Evolutionary conservation across 2,113 vertebrate species (phyloP).

Genomic region (Chroicocephalus ridibundus): DNA sequence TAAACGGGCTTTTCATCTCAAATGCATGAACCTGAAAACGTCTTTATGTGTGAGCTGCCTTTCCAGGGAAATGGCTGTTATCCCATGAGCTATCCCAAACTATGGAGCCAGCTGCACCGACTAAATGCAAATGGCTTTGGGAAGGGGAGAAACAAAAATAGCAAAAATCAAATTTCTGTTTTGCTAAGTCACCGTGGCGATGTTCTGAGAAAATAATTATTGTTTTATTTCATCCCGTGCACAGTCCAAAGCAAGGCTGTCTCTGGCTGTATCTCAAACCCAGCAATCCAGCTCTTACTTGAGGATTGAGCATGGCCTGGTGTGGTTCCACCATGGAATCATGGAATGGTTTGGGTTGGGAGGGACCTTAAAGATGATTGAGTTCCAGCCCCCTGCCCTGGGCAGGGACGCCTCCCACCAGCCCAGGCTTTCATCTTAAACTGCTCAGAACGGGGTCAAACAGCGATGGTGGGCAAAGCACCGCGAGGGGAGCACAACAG

Average conservation of each 20-base stretch:
- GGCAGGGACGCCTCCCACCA: too few species aligned
- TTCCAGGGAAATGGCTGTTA: background rate
- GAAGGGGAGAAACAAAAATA: background rate
- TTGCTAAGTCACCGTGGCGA: background rate
- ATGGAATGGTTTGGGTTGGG: too few species aligned
- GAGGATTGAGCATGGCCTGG: too few species aligned
- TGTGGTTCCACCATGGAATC: background rate
- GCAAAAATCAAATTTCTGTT: background rate
- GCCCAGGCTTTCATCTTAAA: too few species aligned
- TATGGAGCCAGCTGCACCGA: fast-evolving
- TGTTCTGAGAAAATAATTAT: background rate
- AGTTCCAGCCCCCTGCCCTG: too few species aligned
- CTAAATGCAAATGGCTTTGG: background rate
- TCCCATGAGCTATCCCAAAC: too few species aligned
- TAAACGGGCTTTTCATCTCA: background rate
- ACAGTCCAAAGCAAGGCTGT: background rate
- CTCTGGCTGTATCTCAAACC: background rate
- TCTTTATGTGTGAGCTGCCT: fast-evolving
- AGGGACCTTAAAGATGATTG: too few species aligned
- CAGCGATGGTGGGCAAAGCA: background rate
- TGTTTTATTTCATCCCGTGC: background rate
- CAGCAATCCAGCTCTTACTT: background rate
- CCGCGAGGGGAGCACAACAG: fast-evolving
- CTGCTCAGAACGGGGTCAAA: too few species aligned
- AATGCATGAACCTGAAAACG: background rate